Percentiles rank a stretch among this genome's conserved stretches.
Evolutionary conservation across 2,113 vertebrate genomes (phyloP).

Genomic region (Hippocampus mohnikei): DNA sequence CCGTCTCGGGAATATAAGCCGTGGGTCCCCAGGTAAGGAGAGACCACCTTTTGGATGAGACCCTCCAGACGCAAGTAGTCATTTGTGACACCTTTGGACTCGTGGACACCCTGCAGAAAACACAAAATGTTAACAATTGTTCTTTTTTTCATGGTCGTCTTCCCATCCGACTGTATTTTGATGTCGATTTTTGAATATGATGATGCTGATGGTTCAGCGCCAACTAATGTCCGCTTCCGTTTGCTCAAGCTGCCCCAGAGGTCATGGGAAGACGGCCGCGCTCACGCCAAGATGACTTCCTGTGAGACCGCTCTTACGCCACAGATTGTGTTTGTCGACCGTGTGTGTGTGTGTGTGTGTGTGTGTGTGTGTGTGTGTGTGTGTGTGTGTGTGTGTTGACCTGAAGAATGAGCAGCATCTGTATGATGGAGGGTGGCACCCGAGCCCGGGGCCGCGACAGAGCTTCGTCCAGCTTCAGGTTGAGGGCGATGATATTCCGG

Average conservation of each 20-base stretch:
- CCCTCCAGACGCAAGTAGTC: constrained; percentile 90
- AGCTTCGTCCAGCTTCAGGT: constrained; percentile 88
- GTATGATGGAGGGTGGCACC: constrained; percentile 87
- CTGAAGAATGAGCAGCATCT: constrained; percentile 92
- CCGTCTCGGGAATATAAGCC: constrained; percentile 84
- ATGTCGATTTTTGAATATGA: neutral
- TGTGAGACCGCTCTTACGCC: constrained; percentile 41
- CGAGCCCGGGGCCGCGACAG: constrained; percentile 82
- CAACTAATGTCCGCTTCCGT: neutral
- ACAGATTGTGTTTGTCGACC: neutral
- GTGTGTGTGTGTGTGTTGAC: constrained; percentile 55
- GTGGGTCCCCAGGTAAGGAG: constrained; percentile 89
- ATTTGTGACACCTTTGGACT: constrained; percentile 84
- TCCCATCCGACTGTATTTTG: too few species aligned
- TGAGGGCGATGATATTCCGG: constrained; percentile 88
- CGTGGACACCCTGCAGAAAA: constrained; percentile 86
- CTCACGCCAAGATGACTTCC: constrained; percentile 52
- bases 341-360: constrained; percentile 13
- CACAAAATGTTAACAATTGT: neutral
- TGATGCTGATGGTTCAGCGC: neutral
- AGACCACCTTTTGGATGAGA: constrained; percentile 92
- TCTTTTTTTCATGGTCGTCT: too few species aligned
- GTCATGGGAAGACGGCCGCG: constrained; percentile 58
- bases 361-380: constrained; percentile 13
- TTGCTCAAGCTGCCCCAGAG: constrained; percentile 1